Percentiles rank a stretch among this genome's conserved stretches.
Conservation (phyloP, 1,140 invertebrate species). For the Mactra quadrangularis region DNA sequence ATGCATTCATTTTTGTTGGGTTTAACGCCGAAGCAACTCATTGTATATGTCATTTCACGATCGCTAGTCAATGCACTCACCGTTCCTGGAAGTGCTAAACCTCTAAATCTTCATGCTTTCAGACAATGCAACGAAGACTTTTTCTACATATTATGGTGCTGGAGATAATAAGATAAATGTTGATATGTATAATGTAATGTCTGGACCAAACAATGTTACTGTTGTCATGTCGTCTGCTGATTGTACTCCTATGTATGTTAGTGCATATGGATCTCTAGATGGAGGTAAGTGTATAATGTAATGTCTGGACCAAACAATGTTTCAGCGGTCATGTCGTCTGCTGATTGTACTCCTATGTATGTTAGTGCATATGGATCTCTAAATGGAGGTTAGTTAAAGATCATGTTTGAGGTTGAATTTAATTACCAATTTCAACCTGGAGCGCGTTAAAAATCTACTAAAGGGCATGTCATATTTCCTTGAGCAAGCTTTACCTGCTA, state of each 20-base stretch:
- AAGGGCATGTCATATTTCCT: too few relatives aligned
- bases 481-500: too few relatives aligned
- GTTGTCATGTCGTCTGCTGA: conserved; percentile 18
- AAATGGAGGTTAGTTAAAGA: too few relatives aligned
- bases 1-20: too few relatives aligned
- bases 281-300: conserved; percentile 36
- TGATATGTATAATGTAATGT: conserved; percentile 9
- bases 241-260: conserved; percentile 37
- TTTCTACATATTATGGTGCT: conserved; percentile 1
- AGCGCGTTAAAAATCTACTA: too few relatives aligned
- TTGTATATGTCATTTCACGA: too few relatives aligned
- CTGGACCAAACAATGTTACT: conserved; percentile 24
- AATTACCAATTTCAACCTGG: too few relatives aligned
- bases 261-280: conserved; percentile 20
- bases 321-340: conserved; percentile 6
- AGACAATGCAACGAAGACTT: conserved; percentile 6
- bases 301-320: conserved; percentile 21
- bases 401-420: too few relatives aligned
- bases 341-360: conserved; percentile 46
- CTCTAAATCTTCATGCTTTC: too few relatives aligned
- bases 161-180: conserved; percentile 15
- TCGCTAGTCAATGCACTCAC: too few relatives aligned
- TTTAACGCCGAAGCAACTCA: too few relatives aligned
- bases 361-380: conserved; percentile 16
- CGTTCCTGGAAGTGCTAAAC: too few relatives aligned